A percentile compares a stretch with the other conserved stretches of the same genome.
Conservation (phyloP, 1,140 invertebrate species). For the Zaprionus taronus region DNA sequence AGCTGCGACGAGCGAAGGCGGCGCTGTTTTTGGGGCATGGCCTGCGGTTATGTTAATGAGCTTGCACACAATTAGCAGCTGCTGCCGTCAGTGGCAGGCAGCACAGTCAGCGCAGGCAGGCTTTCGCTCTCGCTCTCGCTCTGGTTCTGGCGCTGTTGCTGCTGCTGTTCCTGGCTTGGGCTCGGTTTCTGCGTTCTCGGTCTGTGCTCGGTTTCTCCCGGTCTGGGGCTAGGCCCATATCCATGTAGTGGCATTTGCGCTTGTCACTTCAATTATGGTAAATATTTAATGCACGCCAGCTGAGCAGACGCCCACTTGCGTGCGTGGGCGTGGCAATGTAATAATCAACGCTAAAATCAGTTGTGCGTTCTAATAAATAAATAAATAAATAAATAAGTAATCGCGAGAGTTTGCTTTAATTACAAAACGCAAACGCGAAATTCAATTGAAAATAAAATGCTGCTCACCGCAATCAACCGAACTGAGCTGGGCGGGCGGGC, state of each 20-base stretch:
- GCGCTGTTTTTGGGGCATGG: constrained; percentile 53
- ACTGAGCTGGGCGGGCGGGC: neutral
- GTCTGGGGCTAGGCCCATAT: constrained; percentile 33
- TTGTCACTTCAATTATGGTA: constrained; percentile 83
- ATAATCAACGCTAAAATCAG: constrained; percentile 81
- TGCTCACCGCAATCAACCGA: constrained; percentile 53
- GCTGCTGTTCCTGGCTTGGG: neutral
- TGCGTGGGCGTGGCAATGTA: constrained; percentile 55
- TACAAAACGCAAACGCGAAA: constrained; percentile 68
- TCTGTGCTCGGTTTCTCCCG: neutral
- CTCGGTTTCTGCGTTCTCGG: constrained; percentile 3
- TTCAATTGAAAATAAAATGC: constrained; percentile 80
- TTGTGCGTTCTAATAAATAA: constrained; percentile 79
- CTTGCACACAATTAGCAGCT: constrained; percentile 83
- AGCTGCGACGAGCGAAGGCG: neutral
- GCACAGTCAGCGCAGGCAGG: constrained; percentile 1
- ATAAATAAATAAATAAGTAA: constrained; percentile 75
- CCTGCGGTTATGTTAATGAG: constrained; percentile 83
- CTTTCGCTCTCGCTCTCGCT: neutral
- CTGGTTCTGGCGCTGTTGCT: neutral
- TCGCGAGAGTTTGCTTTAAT: constrained; percentile 70
- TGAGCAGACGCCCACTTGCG: neutral
- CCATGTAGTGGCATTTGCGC: constrained; percentile 77
- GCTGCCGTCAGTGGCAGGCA: constrained; percentile 58
- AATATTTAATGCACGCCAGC: constrained; percentile 73